These are phyloP conservation scores for Lampropteryx suffumata DNA, from an alignment of 2,888 invertebrate genomes.

Conservation along the genomic window DNA sequence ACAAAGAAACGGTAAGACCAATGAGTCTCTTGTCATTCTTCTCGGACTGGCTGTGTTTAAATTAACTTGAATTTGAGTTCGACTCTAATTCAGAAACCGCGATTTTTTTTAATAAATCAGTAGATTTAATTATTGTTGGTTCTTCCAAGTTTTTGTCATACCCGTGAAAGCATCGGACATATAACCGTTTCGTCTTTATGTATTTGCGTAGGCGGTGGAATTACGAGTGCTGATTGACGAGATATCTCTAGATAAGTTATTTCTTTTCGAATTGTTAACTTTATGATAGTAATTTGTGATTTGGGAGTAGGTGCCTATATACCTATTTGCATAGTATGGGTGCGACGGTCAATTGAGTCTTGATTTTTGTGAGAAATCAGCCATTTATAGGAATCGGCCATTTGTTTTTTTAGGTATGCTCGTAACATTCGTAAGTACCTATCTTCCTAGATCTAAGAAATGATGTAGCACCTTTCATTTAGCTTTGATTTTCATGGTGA, in stretches of 20 bases:
- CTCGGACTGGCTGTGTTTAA: too few relatives aligned
- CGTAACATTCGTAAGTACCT: too few relatives aligned
- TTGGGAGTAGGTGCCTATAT: conserved; percentile 26
- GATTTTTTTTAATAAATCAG: not conserved
- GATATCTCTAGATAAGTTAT: conserved; percentile 51
- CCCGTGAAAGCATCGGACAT: conserved; percentile 28
- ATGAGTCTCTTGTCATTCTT: too few relatives aligned
- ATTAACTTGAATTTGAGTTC: too few relatives aligned
- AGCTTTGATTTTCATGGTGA: too few relatives aligned
- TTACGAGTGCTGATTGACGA: conserved; percentile 66
- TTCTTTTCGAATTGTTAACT: conserved; percentile 45
- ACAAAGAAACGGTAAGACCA: too few relatives aligned
- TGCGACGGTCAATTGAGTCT: conserved; percentile 5
- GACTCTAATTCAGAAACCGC: not conserved
- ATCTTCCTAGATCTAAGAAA: too few relatives aligned
- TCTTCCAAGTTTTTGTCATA: conserved; percentile 27
- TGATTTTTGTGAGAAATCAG: too few relatives aligned
- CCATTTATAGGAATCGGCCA: too few relatives aligned
- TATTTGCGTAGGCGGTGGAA: conserved; percentile 67
- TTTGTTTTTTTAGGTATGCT: too few relatives aligned
- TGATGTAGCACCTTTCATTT: too few relatives aligned
- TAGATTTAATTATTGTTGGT: conserved; percentile 13
- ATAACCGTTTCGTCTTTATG: conserved; percentile 50
- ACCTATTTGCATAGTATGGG: conserved; percentile 38
- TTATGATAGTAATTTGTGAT: conserved; percentile 50